Evolutionary conservation across 2,113 vertebrate genomes (phyloP).

Genomic region (Lepus timidus): DNA sequence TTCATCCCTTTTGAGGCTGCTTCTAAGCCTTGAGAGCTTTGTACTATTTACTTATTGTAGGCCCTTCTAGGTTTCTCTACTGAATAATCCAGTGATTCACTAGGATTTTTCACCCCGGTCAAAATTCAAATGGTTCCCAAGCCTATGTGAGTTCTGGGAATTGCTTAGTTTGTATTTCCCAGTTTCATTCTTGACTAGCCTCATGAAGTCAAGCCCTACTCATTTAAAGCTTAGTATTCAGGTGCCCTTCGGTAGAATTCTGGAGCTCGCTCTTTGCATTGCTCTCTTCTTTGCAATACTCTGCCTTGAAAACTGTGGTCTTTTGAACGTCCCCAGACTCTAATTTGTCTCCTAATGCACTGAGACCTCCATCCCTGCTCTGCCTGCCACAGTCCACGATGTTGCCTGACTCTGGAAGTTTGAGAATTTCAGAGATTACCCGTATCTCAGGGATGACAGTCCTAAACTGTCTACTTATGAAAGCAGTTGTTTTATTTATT

Average conservation of each 20-base stretch:
- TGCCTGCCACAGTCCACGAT: neutral
- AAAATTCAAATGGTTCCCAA: neutral
- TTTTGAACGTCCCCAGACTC: neutral
- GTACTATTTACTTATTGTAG: neutral
- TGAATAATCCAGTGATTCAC: neutral
- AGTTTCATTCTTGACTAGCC: neutral
- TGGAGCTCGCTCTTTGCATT: neutral
- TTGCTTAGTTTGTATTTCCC: neutral
- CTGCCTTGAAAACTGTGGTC: neutral
- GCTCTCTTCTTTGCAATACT: neutral
- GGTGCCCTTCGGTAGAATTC: neutral
- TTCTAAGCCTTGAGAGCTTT: neutral
- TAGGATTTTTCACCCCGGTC: neutral
- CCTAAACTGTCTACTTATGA: neutral
- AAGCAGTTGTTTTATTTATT: neutral
- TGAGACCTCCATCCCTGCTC: neutral
- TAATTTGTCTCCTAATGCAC: neutral
- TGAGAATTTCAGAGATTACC: neutral
- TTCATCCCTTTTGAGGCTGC: neutral
- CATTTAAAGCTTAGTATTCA: neutral
- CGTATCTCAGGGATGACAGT: neutral
- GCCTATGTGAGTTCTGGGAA: neutral
- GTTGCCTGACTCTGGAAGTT: neutral
- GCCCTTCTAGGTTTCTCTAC: neutral
- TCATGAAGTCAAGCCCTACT: neutral